A percentile compares a stretch with the other conserved stretches of the same genome.
Evolutionary conservation across 2,888 invertebrate genomes (phyloP).

Genomic region (Clistopyga incitator): DNA sequence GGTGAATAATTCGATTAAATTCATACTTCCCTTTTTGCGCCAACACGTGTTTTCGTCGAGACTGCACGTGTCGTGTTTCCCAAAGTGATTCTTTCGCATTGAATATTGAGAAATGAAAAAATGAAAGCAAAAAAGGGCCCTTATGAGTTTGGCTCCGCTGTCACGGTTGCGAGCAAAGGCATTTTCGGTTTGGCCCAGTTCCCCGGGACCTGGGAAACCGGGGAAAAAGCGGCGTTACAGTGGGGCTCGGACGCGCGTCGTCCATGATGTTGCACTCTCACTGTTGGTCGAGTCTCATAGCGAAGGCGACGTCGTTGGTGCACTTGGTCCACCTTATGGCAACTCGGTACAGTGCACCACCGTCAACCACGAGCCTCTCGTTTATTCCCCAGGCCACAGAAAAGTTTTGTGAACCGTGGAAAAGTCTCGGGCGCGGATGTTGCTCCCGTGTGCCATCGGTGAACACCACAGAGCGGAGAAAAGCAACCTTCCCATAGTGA

Average conservation of each 20-base stretch:
- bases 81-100: too few species aligned
- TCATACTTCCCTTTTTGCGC: too few species aligned
- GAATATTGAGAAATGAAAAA: too few species aligned
- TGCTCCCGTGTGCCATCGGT: slow-evolving; percentile 32
- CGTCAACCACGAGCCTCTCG: slow-evolving; percentile 47
- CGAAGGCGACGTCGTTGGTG: slow-evolving; percentile 11
- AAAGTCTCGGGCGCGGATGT: slow-evolving; percentile 26
- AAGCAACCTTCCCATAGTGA: slow-evolving; percentile 16
- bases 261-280: slow-evolving; percentile 17
- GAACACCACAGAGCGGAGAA: slow-evolving; percentile 14
- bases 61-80: too few species aligned
- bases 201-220: slow-evolving; percentile 14
- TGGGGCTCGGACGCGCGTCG: neutral
- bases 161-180: slow-evolving; percentile 4
- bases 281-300: neutral
- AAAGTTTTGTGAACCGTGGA: slow-evolving; percentile 35
- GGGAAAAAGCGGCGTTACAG: slow-evolving; percentile 17
- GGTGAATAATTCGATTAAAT: too few species aligned
- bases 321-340: slow-evolving; percentile 18
- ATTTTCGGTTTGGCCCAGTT: slow-evolving; percentile 33
- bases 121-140: slow-evolving; percentile 23
- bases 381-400: slow-evolving; percentile 40
- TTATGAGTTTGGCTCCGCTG: too few species aligned
- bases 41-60: too few species aligned
- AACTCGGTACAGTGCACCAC: neutral